Base-by-base conservation (phyloP, 2,113 vertebrate species). In the Gorsachius goisagi region DNA sequence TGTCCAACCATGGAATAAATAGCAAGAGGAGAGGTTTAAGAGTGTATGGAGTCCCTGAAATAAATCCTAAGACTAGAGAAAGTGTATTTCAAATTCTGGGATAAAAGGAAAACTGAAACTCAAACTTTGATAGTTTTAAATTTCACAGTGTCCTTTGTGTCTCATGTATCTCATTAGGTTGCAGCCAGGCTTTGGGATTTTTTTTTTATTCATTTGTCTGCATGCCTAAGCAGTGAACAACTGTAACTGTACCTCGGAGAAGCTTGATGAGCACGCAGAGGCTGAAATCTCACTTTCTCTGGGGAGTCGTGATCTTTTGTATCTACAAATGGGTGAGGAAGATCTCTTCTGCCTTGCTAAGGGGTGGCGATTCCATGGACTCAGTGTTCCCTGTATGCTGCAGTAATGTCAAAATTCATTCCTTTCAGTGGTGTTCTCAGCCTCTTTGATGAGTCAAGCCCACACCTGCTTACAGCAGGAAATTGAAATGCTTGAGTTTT, bases 381-480 rank as follows among this genome's bases (percentile, higher is more conserved):
- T 60, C 2, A 0, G 26, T 56, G 60, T 53, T 95, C 83, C 52
- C 52, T 37, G 24, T 41, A 0, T 50, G 5, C 63, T 55, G 59
- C n/a, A 39, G 55, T 16, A 39, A 44, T 44, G 49, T 55, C 77
- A 81, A 78, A 78, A 90, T 69, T 22, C 4, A 1, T 58, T 37
- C 33, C 37, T 72, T 86, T 12, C 22, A 2, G 7, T 28, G 33
- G 18, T 78, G 58, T 45, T 90, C 60, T 90, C 52, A 75, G 64
- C 76, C 72, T 55, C 72, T 90, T 23, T 47, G 83, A 63, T 45
- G 71, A 95, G 76, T 75, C 73, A 87, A 85, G 18, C 60, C 86
- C 88, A 50, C 64, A 85, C 64, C 94, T 96, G 92, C 83, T 89
- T 75, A n/a, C 30, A 72, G 80, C 69, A 89, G 86, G 86, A 89